Evolutionary conservation across 2,888 invertebrate genomes (phyloP), one percentile per base, ranked within the genome.

Genomic region (Ernsta delagoae): DNA sequence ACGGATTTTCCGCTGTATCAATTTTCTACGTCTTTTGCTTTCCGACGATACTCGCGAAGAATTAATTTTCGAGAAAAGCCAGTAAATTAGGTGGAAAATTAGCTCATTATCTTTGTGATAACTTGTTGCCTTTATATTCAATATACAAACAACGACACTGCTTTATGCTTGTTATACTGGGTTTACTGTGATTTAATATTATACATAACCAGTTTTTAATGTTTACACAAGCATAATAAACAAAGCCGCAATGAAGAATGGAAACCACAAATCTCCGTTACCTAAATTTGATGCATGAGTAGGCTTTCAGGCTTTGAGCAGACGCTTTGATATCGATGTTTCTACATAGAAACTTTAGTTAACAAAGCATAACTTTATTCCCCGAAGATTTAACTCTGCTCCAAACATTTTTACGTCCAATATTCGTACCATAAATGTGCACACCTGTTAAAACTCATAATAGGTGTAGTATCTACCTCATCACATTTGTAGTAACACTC

Each of bases 11-110:
- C 53, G 62, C 9, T 36, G 36, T 39, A 12, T 62, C 16, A 53
- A 50, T 62, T 39, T 31, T 53, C 36, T 41, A 16, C 12, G 5
- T 24, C n/a, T 39, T 16, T 62, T 9, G 39, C 34, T 50, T 53
- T 39, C 11, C 16, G 39, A 16, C 9, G 16, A 8, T 61, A 16
- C 34, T 11, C 24, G 24, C 9, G 36, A 53, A 62, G 39, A 62
- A 53, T 50, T 62, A 62, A 50, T 50, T 62, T 62, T n/a, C 61
- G 11, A 62, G 16, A 50, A 61, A 31, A 36, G 16, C 3, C 36
- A 53, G 62, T 8, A 16, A 34, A 50, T 53, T 62, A 36, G 5
- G 31, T 53, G 16, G 5, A 43, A 48, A 34, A 61, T 48, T 31
- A 48, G n/a, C 45, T 43, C n/a, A 45, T 60, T 60, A 41, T 48